Percentiles rank a stretch among this genome's conserved stretches.
These are phyloP conservation scores for Pristionchus exspectatus DNA, from an alignment of 2,888 invertebrate species.

Conservation along the genomic window DNA sequence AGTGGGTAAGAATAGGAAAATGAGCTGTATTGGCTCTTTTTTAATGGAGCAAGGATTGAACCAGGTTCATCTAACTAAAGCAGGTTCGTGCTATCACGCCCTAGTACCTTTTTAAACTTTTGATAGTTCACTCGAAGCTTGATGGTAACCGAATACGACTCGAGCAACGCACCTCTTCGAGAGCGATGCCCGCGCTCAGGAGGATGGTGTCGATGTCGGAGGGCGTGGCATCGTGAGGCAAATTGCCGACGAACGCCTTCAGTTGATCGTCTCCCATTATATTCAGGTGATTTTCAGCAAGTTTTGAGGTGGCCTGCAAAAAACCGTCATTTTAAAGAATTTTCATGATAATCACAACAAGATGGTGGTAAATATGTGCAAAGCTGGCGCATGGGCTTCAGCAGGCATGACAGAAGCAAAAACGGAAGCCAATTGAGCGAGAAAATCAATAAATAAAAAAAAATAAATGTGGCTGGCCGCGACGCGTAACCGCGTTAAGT, in stretches of 20 bases:
- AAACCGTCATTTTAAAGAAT: not conserved
- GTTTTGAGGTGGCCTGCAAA: conserved; percentile 19
- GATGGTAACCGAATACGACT: not conserved
- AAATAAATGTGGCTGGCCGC: not conserved
- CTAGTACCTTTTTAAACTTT: no score
- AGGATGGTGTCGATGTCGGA: conserved; percentile 67
- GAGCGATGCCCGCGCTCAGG: not conserved
- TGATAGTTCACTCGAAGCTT: no score
- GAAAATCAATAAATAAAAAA: not conserved
- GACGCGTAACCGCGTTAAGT: not conserved
- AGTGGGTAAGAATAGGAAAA: no score
- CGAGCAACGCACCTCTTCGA: conserved; percentile 35
- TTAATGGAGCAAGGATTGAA: no score
- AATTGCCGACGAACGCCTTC: conserved; percentile 70
- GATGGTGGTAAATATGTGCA: not conserved
- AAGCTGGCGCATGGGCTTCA: not conserved
- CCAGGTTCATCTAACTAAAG: no score
- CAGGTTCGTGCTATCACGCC: no score
- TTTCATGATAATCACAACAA: not conserved
- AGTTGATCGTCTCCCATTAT: conserved; percentile 42
- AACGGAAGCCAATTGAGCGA: not conserved
- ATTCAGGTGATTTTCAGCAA: not conserved
- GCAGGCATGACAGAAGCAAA: not conserved
- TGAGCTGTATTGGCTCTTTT: no score
- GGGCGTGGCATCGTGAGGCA: conserved; percentile 67